Evolutionary conservation across 1,140 invertebrate genomes (phyloP), one percentile per base, ranked within the genome.

Genomic region (Asbolus verrucosus): DNA sequence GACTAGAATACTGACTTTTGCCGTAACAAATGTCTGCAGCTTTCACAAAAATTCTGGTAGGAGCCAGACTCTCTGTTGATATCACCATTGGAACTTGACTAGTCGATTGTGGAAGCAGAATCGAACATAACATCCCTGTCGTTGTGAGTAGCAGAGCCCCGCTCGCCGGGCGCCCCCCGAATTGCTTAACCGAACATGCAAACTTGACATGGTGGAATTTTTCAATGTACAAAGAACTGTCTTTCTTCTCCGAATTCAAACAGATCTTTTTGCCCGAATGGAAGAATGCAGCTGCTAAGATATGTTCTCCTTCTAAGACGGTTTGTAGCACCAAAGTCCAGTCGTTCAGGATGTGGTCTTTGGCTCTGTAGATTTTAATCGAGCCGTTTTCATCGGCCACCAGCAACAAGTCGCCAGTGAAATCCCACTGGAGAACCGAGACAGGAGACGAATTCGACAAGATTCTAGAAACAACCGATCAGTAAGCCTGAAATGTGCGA

Each of bases 371-470:
- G 11, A 96, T 86, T 66, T 90, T 88, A 0, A 95, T 88, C 67
- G 87, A 86, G 1, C 94, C 94, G 38, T 84, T 86, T 38, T 87
- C 85, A 73, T 92, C 93, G 0, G 88, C 92, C 0, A 95, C 83
- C 0, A 95, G 83, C 0, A 96, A 78, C 70, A 92, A 88, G 50
- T 91, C 90, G 4, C 94, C 94, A 67, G 89, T 88, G 21, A 89
- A 83, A 82, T 94, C 93, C 94, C 94, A 96, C 82, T 95, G 91
- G 11, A 96, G 76, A 9, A 90, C 88, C 11, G 91, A 93, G 4
- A 95, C 87, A 61, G 87, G 84, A 78, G 71, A 84, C 81, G 74
- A 84, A 84, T 77, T 87, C 78, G 75, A 89, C 54, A 84, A 78
- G 70, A 85, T 81, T 79, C 86, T 88, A 70, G 36, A 81, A 81